These are phyloP conservation scores for Anastrepha ludens DNA, from an alignment of 1,140 invertebrate species.

Conservation along the genomic window DNA sequence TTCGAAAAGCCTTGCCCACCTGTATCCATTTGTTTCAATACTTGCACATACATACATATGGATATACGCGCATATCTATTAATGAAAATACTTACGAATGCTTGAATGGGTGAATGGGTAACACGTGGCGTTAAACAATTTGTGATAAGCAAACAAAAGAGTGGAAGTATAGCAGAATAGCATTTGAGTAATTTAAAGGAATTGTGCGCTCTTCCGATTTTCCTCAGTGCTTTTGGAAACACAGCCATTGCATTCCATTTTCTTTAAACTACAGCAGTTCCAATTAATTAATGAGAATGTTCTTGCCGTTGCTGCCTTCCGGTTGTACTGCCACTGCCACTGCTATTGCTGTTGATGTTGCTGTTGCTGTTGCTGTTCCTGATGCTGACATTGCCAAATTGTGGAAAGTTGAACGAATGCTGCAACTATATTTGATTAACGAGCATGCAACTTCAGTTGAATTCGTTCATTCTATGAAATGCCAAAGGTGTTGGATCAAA, in stretches of 20 bases:
- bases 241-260: not conserved
- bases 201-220: not conserved
- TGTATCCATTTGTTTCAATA: too few species aligned
- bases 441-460: not conserved
- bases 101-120: not conserved
- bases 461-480: not conserved
- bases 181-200: not conserved
- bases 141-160: not conserved
- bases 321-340: not conserved
- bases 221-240: not conserved
- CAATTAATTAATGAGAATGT: slow-evolving; percentile 13
- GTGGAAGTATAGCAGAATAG: not conserved
- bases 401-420: not conserved
- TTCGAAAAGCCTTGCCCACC: not conserved
- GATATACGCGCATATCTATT: too few species aligned
- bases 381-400: not conserved
- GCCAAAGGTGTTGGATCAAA: not conserved
- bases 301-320: not conserved
- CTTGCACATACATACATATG: too few species aligned
- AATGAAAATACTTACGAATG: too few species aligned
- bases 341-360: not conserved
- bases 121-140: not conserved
- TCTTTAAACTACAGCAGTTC: not conserved
- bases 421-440: not conserved
- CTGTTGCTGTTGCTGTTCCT: not conserved